Evolutionary conservation across 2,888 invertebrate genomes (phyloP).

Genomic region (Monopis laevigella): DNA sequence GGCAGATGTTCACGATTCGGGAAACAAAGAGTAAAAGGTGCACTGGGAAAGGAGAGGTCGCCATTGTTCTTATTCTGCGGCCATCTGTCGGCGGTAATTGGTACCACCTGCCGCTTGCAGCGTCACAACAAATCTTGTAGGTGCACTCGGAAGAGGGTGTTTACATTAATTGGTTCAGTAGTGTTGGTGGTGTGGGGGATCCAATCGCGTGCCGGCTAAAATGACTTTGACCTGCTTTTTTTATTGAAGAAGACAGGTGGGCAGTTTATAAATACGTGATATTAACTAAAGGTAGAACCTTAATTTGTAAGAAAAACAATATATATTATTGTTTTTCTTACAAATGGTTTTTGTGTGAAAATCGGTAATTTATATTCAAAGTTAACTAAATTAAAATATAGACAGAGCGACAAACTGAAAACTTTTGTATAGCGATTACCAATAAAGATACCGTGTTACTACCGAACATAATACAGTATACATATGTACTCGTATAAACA

Average conservation of each 20-base stretch:
- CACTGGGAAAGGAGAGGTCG: slow-evolving; percentile 5
- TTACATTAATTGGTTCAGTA: slow-evolving; percentile 9
- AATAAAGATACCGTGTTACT: no score
- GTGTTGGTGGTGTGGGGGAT: slow-evolving; percentile 5
- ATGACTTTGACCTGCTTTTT: background rate
- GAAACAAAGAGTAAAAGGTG: slow-evolving; percentile 1
- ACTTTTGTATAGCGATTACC: no score
- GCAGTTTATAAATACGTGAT: no score
- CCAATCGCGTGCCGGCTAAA: slow-evolving; percentile 9
- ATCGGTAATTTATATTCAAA: no score
- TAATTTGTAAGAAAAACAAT: no score
- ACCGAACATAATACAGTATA: no score
- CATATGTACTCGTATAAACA: no score
- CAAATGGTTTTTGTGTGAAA: no score
- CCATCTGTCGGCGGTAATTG: slow-evolving; percentile 12
- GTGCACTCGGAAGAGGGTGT: background rate
- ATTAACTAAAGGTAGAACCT: no score
- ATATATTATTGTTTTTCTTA: no score
- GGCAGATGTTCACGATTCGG: slow-evolving; percentile 4
- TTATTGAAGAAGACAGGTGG: slow-evolving; percentile 1
- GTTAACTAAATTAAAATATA: no score
- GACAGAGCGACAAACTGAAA: no score
- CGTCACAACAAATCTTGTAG: slow-evolving; percentile 9
- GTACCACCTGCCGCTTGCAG: slow-evolving; percentile 9
- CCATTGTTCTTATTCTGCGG: background rate